Evolutionary conservation across 2,888 invertebrate genomes (phyloP), one percentile per base, ranked within the genome.

Genomic region (Noctua fimbriata): DNA sequence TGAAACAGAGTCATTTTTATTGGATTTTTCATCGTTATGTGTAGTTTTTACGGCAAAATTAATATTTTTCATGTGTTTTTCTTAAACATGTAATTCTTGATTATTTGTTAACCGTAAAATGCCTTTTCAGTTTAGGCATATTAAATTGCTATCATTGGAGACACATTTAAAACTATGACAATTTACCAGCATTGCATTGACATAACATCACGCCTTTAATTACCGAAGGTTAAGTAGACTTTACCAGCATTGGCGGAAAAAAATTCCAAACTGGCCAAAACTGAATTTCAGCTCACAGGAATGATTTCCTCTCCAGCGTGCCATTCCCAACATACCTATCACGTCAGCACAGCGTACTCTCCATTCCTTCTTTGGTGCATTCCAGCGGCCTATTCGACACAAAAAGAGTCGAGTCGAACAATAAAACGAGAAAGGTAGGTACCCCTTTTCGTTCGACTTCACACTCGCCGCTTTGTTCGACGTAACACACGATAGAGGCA

Each of bases 401-500:
- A 93, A 94, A 95, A 94, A 93, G 93, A 91, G 91, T 93, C 86
- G 85, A 72, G 81, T 85, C 88, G 90, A 93, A 94, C 94, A 95
- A 95, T 94, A 95, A 94, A 93, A 93, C 92, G 87, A 92, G 92
- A 91, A 91, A 94, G 93, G 93, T 93, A 94, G 92, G 93, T 94
- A 94, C 93, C 94, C 94, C 94, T 93, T 94, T 94, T 92, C 93
- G 92, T 93, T 92, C 92, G 94, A 94, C 94, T 95, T 95, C 95
- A 95, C 95, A 94, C 94, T 93, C 92, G 91, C 89, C 92, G 94
- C 95, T 95, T 95, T 96, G 96, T 95, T 95, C 94, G 90, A 88
- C 93, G 94, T 95, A 95, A 95, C 95, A 94, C 92, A 93, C 94
- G 94, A 95, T 95, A 94, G 93, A 92, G 92, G 92, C 95, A 95